Conservation (phyloP, 2,113 vertebrate species). For the Alethe castanea region DNA sequence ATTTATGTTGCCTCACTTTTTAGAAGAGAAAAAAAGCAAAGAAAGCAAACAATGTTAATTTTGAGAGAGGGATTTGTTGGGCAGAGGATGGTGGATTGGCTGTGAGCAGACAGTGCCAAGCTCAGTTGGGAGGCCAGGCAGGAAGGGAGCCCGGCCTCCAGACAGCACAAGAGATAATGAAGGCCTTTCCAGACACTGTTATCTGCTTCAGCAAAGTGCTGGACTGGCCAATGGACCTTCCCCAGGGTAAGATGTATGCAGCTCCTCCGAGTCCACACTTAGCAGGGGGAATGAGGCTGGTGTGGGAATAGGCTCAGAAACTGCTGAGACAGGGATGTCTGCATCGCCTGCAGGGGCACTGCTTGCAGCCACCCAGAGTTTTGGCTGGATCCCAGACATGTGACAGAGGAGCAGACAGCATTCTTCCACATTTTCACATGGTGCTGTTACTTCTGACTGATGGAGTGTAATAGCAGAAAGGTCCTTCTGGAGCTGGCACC, state of each 20-base stretch:
- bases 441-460: background rate
- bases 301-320: background rate
- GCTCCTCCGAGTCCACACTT: rapidly evolving
- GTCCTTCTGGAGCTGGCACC: background rate
- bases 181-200: conserved; percentile 9
- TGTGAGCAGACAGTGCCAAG: background rate
- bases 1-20: background rate
- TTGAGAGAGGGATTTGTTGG: background rate
- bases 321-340: background rate
- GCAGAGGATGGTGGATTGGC: background rate
- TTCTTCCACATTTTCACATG: background rate
- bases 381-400: background rate
- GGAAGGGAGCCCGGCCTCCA: background rate
- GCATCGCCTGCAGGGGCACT: background rate
- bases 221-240: background rate
- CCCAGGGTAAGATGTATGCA: background rate
- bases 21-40: background rate
- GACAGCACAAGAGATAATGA: background rate
- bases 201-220: background rate
- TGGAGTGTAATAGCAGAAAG: background rate
- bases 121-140: background rate
- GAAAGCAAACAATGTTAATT: background rate
- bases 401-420: background rate
- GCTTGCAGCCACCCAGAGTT: background rate
- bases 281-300: background rate